Evolutionary conservation across 2,113 vertebrate genomes (phyloP), one percentile per base, ranked within the genome.

Genomic region (Paradoxurus hermaphroditus): DNA sequence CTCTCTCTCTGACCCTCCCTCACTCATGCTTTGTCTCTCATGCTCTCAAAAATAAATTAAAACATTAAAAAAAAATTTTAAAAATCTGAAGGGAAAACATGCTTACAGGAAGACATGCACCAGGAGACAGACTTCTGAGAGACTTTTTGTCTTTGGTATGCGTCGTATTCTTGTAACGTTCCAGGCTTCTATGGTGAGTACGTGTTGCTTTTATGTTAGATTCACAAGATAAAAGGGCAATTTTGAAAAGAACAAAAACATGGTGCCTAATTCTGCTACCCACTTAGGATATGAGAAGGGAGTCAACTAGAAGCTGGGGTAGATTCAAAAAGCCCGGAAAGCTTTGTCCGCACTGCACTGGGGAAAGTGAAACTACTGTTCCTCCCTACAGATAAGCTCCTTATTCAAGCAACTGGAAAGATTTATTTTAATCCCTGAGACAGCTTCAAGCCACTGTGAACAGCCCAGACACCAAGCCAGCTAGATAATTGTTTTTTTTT

Each of bases 351-450:
- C 89, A 67, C 1, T 16, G 14, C 21, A 31, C 4, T 77, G 31
- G 10, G n/a, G 34, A 82, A 82, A 46, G 62, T 39, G 79, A 46
- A 83, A 89, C 19, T 89, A 39, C 65, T 72, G 21, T 78, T 82
- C 34, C 19, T 94, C 59, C 65, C 63, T 36, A 77, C 11, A 95
- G n/a, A 84, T 65, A 90, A 96, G 44, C 41, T 49, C 59, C 77
- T 95, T 91, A 68, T 81, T 78, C 70, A 85, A 95, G 78, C 67
- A 79, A 77, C 51, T 90, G n/a, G 25, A 85, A 95, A 85, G 77
- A 93, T 95, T 97, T 91, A 31, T 75, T 91, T 97, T 94, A 97
- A 97, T 97, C 34, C 56, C 34, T 23, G 3, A 88, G 8, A 94
- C 7, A 73, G n/a, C 68, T 72, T 90, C n/a, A 73, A 95, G 73